A percentile compares a stretch with the other conserved stretches of the same genome.
Conservation (phyloP, 2,888 invertebrate genomes). For the Drosophila neonasuta region DNA sequence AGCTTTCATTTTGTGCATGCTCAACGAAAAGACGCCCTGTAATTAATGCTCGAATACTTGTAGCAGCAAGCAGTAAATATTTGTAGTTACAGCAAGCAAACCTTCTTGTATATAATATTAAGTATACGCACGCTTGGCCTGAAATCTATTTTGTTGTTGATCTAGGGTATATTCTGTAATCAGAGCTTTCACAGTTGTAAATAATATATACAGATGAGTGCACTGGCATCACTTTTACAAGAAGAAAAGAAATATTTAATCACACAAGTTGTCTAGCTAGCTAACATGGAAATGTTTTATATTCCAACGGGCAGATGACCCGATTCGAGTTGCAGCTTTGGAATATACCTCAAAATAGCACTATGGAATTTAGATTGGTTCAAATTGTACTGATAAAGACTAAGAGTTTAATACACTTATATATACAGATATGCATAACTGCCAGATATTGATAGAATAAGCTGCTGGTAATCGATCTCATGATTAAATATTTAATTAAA, state of each 20-base stretch:
- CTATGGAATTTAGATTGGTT: no score
- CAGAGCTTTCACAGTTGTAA: conserved; percentile 1
- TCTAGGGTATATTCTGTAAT: neutral
- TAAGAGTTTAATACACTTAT: no score
- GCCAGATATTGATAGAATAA: no score
- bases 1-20: neutral
- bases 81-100: neutral
- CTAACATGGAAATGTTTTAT: no score
- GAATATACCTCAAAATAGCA: no score
- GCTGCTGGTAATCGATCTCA: no score
- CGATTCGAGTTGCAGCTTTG: no score
- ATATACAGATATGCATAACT: no score
- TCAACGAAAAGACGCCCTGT: neutral
- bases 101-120: neutral
- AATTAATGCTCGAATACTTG: neutral
- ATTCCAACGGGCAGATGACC: no score
- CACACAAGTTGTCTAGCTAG: neutral
- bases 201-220: conserved; percentile 7
- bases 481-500: no score
- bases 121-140: conserved; percentile 7
- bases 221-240: neutral
- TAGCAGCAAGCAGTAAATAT: neutral
- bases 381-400: no score
- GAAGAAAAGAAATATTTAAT: neutral
- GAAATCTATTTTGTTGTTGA: neutral